Evolutionary conservation across 2,797 vertebrate species (phyloP).

Genomic region (Avahi laniger): DNA sequence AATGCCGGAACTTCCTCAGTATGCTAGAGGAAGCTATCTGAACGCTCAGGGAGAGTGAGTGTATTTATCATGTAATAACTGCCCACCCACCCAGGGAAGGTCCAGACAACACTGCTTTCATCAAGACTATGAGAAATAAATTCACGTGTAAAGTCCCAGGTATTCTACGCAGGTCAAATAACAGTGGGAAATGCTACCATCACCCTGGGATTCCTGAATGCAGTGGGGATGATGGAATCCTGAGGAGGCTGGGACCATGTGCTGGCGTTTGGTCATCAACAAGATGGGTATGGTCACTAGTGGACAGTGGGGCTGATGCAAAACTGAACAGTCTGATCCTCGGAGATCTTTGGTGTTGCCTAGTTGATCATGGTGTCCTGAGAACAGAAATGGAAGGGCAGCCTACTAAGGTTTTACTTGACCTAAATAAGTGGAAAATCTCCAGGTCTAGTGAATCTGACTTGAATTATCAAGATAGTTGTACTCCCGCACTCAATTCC

Average conservation of each 20-base stretch:
- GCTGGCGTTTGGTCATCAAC: neutral
- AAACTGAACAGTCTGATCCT: neutral
- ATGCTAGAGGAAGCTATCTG: neutral
- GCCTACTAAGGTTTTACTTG: neutral
- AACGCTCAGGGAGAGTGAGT: neutral
- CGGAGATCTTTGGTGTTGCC: neutral
- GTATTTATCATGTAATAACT: neutral
- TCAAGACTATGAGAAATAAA: neutral
- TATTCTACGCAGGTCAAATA: neutral
- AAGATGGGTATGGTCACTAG: neutral
- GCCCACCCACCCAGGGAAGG: neutral
- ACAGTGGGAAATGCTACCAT: neutral
- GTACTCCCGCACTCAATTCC: neutral
- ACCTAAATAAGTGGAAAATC: neutral
- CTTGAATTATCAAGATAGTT: neutral
- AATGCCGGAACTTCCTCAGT: neutral
- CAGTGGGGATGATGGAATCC: neutral
- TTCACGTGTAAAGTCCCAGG: neutral
- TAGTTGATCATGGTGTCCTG: no score
- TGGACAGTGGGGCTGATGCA: neutral
- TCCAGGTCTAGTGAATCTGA: neutral
- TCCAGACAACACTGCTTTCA: neutral
- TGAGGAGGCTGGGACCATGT: neutral
- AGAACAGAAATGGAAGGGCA: neutral
- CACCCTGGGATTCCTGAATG: neutral